These are phyloP conservation scores for Frankliniella intonsa DNA, from an alignment of 2,888 invertebrate species.

Conservation along the genomic window DNA sequence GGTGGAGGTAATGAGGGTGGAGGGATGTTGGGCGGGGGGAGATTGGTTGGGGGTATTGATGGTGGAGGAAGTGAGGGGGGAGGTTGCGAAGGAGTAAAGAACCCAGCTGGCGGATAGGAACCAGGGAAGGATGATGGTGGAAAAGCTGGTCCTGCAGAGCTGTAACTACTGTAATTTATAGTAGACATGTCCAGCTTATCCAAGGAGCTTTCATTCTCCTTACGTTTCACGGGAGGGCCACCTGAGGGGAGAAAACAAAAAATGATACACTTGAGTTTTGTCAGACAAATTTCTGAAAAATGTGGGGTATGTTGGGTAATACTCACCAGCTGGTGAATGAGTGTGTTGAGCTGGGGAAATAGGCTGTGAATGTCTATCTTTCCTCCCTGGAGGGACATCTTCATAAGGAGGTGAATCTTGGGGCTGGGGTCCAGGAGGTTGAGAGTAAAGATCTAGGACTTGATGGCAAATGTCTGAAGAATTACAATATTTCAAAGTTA, in stretches of 20 bases:
- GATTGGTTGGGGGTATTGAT: constrained; percentile 33
- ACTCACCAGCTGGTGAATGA: constrained; percentile 1
- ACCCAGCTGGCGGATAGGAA: constrained; percentile 31
- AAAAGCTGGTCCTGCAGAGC: background rate
- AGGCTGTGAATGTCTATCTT: constrained; percentile 5
- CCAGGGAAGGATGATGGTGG: background rate
- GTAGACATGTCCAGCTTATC: constrained; percentile 11
- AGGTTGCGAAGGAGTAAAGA: constrained; percentile 31
- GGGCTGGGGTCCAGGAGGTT: constrained; percentile 48
- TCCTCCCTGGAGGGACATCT: background rate
- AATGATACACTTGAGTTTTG: background rate
- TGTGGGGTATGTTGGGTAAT: background rate
- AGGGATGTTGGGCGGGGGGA: constrained; percentile 33
- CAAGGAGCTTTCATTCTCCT: background rate
- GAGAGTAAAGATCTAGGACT: constrained; percentile 85
- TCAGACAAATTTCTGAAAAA: background rate
- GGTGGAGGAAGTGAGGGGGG: constrained; percentile 34
- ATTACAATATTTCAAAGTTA: constrained; percentile 5
- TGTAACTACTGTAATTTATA: background rate
- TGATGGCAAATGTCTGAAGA: constrained; percentile 87
- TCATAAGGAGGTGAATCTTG: constrained; percentile 38
- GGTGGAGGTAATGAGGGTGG: constrained; percentile 32
- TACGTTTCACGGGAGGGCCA: background rate
- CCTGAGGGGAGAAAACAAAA: background rate
- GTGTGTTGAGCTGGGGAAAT: background rate